Percentiles rank a stretch among this genome's conserved stretches.
Conservation (phyloP, 2,888 invertebrate genomes). For the Spodoptera littoralis region DNA sequence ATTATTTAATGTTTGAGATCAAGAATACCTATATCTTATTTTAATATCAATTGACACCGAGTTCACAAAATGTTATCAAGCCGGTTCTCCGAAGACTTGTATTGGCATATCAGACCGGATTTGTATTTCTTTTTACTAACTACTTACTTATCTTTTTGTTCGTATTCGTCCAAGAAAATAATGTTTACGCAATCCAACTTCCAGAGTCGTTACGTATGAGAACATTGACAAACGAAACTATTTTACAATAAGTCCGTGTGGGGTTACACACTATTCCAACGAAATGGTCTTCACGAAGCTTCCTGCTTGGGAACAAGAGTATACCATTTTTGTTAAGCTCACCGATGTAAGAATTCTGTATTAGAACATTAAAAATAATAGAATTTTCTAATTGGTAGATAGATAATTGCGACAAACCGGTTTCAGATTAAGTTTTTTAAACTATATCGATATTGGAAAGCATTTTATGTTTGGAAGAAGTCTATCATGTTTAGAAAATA, state of each 20-base stretch:
- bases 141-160: too few relatives aligned
- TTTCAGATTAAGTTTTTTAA: conserved; percentile 91
- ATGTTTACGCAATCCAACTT: conserved; percentile 30
- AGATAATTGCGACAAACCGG: background rate
- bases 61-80: too few relatives aligned
- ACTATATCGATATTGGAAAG: conserved; percentile 93
- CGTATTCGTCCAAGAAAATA: too few relatives aligned
- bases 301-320: conserved; percentile 94
- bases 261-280: conserved; percentile 93
- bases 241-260: conserved; percentile 94
- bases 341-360: conserved; percentile 87
- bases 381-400: too few relatives aligned
- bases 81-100: too few relatives aligned
- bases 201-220: conserved; percentile 92
- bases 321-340: conserved; percentile 93
- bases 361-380: too few relatives aligned
- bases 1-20: too few relatives aligned
- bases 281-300: conserved; percentile 94
- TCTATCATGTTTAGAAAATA: conserved; percentile 92
- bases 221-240: conserved; percentile 92
- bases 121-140: too few relatives aligned
- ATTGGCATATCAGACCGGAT: too few relatives aligned
- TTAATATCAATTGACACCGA: too few relatives aligned
- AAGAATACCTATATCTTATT: too few relatives aligned
- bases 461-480: conserved; percentile 94